A percentile compares a stretch with the other conserved stretches of the same genome.
Conservation (phyloP, 2,888 invertebrate genomes). For the Agrochola circellaris region DNA sequence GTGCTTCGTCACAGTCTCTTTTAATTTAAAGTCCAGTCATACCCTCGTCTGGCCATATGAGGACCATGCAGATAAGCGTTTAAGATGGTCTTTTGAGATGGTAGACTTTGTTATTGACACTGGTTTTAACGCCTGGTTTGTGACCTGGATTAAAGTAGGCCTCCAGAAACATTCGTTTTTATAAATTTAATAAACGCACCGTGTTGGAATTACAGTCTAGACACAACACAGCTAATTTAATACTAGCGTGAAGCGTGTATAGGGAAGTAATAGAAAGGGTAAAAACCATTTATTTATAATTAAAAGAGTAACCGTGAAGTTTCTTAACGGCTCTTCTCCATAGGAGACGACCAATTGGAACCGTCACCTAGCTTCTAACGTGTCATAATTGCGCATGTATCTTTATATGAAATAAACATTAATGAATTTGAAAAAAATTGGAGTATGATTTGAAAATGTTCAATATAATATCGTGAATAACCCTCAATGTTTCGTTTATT, state of each 20-base stretch:
- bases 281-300: not conserved
- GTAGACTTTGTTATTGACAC: too few relatives aligned
- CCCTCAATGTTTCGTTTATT: not conserved
- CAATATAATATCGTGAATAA: not conserved
- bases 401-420: not conserved
- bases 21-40: too few relatives aligned
- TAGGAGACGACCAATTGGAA: not conserved
- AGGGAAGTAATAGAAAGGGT: not conserved
- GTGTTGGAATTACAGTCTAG: not conserved
- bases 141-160: too few relatives aligned
- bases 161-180: not conserved
- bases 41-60: too few relatives aligned
- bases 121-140: too few relatives aligned
- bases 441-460: not conserved
- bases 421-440: not conserved
- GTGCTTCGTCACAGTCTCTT: too few relatives aligned
- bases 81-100: too few relatives aligned
- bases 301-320: not conserved
- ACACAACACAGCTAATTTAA: not conserved
- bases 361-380: not conserved
- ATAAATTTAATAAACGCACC: not conserved
- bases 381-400: not conserved
- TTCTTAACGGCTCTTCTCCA: not conserved
- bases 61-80: too few relatives aligned
- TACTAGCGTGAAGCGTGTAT: too few relatives aligned